A percentile compares a stretch with the other conserved stretches of the same genome.
phyloP scores from a whole-genome alignment of 1,140 invertebrate genomes.

The Drosophila ananassae region DNA sequence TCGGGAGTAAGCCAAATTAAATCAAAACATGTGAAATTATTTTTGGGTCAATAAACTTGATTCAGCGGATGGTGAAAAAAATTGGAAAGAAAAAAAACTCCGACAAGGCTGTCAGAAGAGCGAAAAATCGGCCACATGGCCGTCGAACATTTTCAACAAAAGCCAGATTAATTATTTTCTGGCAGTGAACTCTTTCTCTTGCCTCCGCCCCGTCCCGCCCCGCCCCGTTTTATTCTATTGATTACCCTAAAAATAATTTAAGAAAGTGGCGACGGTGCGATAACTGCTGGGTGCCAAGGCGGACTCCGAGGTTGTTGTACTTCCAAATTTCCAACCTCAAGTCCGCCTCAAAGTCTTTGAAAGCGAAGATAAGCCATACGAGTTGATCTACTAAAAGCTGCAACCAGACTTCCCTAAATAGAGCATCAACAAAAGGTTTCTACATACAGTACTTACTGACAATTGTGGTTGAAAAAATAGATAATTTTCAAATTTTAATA shows the following conservation, averaged over 20 bases:
- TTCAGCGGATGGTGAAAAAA: not conserved
- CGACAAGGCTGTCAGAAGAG: conserved; percentile 37
- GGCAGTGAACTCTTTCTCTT: conserved; percentile 33
- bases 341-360: conserved; percentile 39
- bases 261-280: conserved; percentile 31
- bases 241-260: conserved; percentile 55
- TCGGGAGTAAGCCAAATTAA: conserved; percentile 4
- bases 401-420: conserved; percentile 23
- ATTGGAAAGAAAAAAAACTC: conserved; percentile 14
- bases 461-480: not conserved
- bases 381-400: conserved; percentile 30
- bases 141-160: conserved; percentile 34
- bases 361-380: conserved; percentile 40
- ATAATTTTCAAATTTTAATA: no score
- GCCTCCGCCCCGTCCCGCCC: conserved; percentile 12
- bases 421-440: conserved; percentile 26
- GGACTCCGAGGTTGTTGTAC: conserved; percentile 43
- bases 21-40: conserved; percentile 28
- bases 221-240: conserved; percentile 33
- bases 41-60: conserved; percentile 38
- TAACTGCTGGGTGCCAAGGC: conserved; percentile 45
- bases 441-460: not conserved
- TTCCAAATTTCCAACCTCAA: conserved; percentile 27
- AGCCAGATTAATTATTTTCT: conserved; percentile 51
- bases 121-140: conserved; percentile 47